phyloP scores from a whole-genome alignment of 2,113 vertebrate species.

The Alaudala cheleensis region DNA sequence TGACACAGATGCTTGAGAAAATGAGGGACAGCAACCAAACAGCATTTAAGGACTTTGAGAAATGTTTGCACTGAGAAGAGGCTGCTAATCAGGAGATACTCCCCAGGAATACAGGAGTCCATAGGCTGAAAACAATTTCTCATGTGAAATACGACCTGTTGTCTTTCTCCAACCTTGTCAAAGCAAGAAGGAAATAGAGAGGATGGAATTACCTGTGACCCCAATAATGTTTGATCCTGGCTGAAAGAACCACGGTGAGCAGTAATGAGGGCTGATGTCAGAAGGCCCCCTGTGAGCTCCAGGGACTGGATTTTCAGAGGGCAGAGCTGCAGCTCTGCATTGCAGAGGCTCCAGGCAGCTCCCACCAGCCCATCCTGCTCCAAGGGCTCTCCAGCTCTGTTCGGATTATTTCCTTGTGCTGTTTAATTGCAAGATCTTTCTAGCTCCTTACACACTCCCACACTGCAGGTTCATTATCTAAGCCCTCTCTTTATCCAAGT shows the following conservation, averaged over 20 bases:
- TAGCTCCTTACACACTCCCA: not conserved
- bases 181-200: not conserved
- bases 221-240: not conserved
- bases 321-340: not conserved
- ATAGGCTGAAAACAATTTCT: too few species aligned
- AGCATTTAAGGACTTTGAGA: not conserved
- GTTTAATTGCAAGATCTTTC: not conserved
- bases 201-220: not conserved
- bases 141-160: too few species aligned
- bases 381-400: not conserved
- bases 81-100: not conserved
- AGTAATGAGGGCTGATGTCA: not conserved
- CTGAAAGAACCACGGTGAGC: not conserved
- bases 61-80: not conserved
- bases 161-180: not conserved
- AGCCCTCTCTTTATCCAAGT: not conserved
- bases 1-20: not conserved
- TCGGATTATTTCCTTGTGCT: not conserved
- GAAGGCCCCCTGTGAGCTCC: not conserved
- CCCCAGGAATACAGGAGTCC: not conserved
- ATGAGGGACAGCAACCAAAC: not conserved
- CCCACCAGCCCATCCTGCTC: not conserved
- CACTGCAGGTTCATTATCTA: not conserved
- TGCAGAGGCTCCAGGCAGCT: slow-evolving; percentile 2
- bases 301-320: not conserved